phyloP scores from a whole-genome alignment of 2,888 invertebrate genomes.

The Heteropelma amictum region DNA sequence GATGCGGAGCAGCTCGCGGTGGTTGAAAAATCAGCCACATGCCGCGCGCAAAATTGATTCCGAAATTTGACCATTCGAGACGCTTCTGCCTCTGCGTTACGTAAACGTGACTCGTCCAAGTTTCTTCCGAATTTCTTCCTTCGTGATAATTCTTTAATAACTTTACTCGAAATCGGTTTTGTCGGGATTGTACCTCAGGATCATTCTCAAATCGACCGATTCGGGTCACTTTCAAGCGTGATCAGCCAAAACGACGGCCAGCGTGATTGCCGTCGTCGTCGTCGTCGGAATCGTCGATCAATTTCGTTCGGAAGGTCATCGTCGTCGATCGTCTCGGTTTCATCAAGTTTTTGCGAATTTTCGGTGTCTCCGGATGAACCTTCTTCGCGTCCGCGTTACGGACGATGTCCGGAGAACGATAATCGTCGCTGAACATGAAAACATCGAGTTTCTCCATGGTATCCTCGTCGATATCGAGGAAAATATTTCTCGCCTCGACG shows the following conservation, averaged over 20 bases:
- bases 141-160: too few relatives aligned
- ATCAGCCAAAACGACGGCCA: background rate
- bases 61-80: too few relatives aligned
- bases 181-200: too few relatives aligned
- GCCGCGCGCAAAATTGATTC: too few relatives aligned
- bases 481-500: background rate
- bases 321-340: slow-evolving; percentile 8
- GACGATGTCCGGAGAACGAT: background rate
- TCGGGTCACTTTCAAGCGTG: too few relatives aligned
- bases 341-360: background rate
- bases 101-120: too few relatives aligned
- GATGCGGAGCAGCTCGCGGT: too few relatives aligned
- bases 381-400: background rate
- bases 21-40: too few relatives aligned
- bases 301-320: slow-evolving; percentile 21
- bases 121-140: too few relatives aligned
- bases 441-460: slow-evolving; percentile 1
- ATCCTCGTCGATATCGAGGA: slow-evolving; percentile 1
- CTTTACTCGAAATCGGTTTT: too few relatives aligned
- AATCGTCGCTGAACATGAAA: background rate
- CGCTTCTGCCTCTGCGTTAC: too few relatives aligned
- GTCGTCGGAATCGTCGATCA: slow-evolving; percentile 28
- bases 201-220: too few relatives aligned
- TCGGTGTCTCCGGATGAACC: background rate
- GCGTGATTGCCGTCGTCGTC: background rate